Evolutionary conservation across 2,888 invertebrate genomes (phyloP).

Genomic region (Ypsolopha sequella): DNA sequence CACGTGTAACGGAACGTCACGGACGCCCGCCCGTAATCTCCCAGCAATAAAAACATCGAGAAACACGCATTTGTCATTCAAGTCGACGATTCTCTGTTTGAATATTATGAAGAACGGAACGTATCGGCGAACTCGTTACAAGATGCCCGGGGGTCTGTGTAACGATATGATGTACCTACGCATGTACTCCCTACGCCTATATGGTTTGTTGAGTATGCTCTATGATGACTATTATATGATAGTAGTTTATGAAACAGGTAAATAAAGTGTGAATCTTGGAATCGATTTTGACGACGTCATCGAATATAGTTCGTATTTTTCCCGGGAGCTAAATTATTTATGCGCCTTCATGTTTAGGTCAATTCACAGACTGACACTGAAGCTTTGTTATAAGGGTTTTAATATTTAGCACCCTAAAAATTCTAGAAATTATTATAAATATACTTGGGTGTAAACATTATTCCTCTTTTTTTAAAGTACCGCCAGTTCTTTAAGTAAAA

Average conservation of each 20-base stretch:
- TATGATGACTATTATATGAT: too few species aligned
- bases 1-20: background rate
- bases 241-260: too few species aligned
- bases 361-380: background rate
- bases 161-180: too few species aligned
- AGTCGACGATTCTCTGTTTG: slow-evolving; percentile 7
- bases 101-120: slow-evolving; percentile 9
- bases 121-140: background rate
- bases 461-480: background rate
- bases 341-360: too few species aligned
- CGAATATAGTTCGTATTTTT: too few species aligned
- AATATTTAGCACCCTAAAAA: background rate
- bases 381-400: background rate
- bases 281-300: too few species aligned
- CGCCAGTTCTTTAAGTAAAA: background rate
- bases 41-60: slow-evolving; percentile 38
- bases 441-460: background rate
- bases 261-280: too few species aligned
- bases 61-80: slow-evolving; percentile 32
- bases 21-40: slow-evolving; percentile 8
- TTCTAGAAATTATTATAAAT: background rate
- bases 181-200: too few species aligned
- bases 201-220: too few species aligned
- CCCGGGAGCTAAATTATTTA: too few species aligned
- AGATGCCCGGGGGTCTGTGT: slow-evolving; percentile 7